A percentile compares a stretch with the other conserved stretches of the same genome.
Evolutionary conservation across 2,888 invertebrate species (phyloP).

Genomic region (Agonum fuliginosum): DNA sequence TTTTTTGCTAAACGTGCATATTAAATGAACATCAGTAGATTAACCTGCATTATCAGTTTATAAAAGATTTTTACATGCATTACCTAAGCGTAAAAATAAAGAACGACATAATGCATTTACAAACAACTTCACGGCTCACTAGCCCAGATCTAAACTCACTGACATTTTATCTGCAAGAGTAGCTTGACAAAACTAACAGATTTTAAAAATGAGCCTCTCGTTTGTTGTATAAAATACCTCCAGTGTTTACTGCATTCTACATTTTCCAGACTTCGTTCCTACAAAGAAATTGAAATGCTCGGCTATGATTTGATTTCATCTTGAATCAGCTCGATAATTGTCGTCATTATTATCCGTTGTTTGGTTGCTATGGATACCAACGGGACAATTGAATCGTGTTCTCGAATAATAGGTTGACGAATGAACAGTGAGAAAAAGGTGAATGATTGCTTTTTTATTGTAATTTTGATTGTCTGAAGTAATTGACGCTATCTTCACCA

Average conservation of each 20-base stretch:
- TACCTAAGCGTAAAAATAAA: conserved; percentile 21
- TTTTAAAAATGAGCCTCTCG: neutral
- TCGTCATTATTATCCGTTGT: conserved; percentile 53
- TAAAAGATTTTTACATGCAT: conserved; percentile 30
- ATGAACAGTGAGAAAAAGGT: conserved; percentile 43
- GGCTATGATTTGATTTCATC: conserved; percentile 50
- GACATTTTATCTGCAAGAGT: conserved; percentile 21
- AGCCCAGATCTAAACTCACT: conserved; percentile 3
- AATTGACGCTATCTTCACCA: conserved; percentile 28
- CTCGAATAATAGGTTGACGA: conserved; percentile 44
- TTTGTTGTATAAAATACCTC: neutral
- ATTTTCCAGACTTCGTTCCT: neutral
- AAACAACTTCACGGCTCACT: conserved; percentile 32
- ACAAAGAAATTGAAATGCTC: conserved; percentile 47
- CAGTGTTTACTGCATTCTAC: neutral
- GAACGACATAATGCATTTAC: conserved; percentile 10
- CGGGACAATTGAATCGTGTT: conserved; percentile 46
- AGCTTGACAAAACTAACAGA: too few species aligned
- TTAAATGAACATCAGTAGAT: conserved; percentile 25
- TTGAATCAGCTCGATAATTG: conserved; percentile 54
- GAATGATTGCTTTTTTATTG: conserved; percentile 46
- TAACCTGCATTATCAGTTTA: conserved; percentile 19
- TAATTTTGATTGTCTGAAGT: conserved; percentile 36
- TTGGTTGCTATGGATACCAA: conserved; percentile 49
- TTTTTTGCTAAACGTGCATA: conserved; percentile 20